phyloP scores from a whole-genome alignment of 2,888 invertebrate genomes.

The Epirrhoe alternata region DNA sequence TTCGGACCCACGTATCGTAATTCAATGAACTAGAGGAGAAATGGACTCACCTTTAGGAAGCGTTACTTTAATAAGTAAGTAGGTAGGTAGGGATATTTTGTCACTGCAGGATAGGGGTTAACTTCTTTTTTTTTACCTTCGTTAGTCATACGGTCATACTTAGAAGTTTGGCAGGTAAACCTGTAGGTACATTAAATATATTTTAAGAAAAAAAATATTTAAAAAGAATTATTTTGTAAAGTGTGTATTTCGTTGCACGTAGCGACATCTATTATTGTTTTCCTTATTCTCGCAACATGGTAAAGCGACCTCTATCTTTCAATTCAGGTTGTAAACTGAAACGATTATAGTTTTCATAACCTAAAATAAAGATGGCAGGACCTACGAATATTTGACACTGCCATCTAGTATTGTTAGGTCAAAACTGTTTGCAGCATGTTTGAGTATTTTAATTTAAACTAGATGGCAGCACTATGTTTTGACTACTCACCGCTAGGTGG shows the following conservation, averaged over 20 bases:
- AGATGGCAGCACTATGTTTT: background rate
- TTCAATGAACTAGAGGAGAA: too few species aligned
- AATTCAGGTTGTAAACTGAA: background rate
- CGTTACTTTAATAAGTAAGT: too few species aligned
- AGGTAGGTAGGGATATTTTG: too few species aligned
- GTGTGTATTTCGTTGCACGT: background rate
- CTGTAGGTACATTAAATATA: too few species aligned
- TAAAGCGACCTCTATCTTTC: background rate
- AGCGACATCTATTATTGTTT: background rate
- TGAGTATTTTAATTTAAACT: background rate
- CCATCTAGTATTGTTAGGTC: slow-evolving; percentile 14
- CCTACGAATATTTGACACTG: background rate
- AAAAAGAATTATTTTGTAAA: too few species aligned
- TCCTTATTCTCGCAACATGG: background rate
- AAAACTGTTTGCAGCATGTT: background rate
- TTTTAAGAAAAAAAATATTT: too few species aligned
- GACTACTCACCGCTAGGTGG: slow-evolving; percentile 47
- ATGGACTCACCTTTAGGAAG: too few species aligned
- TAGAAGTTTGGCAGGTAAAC: background rate
- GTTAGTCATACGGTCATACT: too few species aligned
- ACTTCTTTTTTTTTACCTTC: too few species aligned
- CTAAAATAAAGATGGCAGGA: slow-evolving; percentile 47
- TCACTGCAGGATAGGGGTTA: too few species aligned
- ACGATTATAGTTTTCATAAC: background rate
- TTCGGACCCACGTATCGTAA: too few species aligned